Evolutionary conservation across 2,113 vertebrate genomes (phyloP).

Genomic region (Ceyx margarethae): DNA sequence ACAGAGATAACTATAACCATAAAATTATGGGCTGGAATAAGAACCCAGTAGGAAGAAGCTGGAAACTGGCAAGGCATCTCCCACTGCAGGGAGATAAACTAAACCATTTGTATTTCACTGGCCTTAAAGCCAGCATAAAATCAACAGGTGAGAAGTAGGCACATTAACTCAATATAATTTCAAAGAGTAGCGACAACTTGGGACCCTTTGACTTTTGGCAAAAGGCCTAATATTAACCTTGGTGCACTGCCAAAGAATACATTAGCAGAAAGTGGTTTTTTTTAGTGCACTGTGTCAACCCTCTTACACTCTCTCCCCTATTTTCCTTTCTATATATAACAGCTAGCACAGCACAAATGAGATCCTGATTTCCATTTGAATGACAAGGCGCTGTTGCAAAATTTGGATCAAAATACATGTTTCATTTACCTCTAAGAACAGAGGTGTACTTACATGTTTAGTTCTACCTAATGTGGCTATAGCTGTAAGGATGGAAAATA

Average conservation of each 20-base stretch:
- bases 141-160: background rate
- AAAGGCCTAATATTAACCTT: background rate
- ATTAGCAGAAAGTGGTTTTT: constrained; percentile 6
- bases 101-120: background rate
- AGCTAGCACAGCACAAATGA: background rate
- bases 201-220: constrained; percentile 10
- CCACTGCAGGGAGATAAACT: background rate
- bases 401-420: background rate
- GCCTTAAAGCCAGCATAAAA: background rate
- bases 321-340: constrained; percentile 5
- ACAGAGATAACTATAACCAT: background rate
- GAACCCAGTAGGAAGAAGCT: background rate
- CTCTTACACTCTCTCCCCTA: background rate
- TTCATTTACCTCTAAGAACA: background rate
- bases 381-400: background rate
- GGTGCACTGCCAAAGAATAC: background rate
- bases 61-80: background rate
- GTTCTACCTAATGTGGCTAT: background rate
- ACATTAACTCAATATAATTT: background rate
- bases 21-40: background rate
- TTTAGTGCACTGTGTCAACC: constrained; percentile 1
- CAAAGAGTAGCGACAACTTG: background rate
- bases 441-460: background rate
- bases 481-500: background rate
- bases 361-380: background rate